Evolutionary conservation across 2,888 invertebrate genomes (phyloP), one percentile per base, ranked within the genome.

Genomic region (Cephus nigrinus): DNA sequence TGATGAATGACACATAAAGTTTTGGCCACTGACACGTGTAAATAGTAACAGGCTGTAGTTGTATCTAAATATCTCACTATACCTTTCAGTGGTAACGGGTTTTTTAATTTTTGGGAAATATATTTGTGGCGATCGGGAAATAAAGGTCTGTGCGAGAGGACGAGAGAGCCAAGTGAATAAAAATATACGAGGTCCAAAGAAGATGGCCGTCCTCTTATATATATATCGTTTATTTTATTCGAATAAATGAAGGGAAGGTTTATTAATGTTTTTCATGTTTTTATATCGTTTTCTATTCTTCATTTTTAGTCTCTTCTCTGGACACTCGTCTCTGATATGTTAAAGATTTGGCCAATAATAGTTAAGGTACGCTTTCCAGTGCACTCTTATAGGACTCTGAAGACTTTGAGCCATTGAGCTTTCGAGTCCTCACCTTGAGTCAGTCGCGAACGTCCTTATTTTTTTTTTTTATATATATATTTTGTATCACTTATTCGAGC

Each of bases 301-400:
- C 23, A 9, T 23, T 15, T 40, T 15, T 23, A 23, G 55, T 55
- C 55, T 55, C 55, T 23, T 23, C 55, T 23, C 55, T 55, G 55
- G 55, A 55, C 33, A 15, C 71, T 71, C 71, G 71, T 11, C 75
- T 82, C 84, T 90, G 90, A 90, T 90, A 90, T 90, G 90, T 90
- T 82, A 81, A 84, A 82, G 85, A 85, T 86, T 84, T 84, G 84
- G 81, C 82, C 81, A 82, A 85, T 33, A 4, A 9, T 55, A 23
- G 9, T 55, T 55, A 23, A 23, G 71, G 12, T 33, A 32, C 71
- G 71, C 3, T 33, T 71, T 33, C 71, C 71, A 23, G 11, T 30
- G 30, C 12, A 71, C 30, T 30, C 71, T 0, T 15, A 71, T 55
- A 23, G 55, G 55, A 55, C 55, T 55, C 55, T 0, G 1, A 55